Percentiles rank a stretch among this genome's conserved stretches.
Evolutionary conservation across 2,113 vertebrate species (phyloP).

Genomic region (Cololabis saira): DNA sequence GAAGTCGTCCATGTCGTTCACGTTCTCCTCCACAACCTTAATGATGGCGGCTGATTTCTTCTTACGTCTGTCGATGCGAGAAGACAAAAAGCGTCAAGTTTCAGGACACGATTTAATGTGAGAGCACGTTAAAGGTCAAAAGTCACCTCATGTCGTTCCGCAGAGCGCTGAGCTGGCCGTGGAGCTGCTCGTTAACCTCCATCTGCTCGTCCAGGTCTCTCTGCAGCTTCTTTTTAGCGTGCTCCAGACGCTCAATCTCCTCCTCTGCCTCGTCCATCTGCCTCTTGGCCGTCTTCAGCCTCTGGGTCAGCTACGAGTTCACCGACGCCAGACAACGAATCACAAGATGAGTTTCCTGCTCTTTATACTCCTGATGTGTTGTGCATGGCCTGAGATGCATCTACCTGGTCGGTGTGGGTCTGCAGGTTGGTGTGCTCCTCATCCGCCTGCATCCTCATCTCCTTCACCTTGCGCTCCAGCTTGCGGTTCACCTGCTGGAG

Average conservation of each 20-base stretch:
- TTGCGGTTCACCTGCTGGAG: constrained; percentile 91
- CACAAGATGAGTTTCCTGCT: not conserved
- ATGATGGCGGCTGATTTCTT: constrained; percentile 64
- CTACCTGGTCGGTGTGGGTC: constrained; percentile 92
- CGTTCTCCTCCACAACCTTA: constrained; percentile 55
- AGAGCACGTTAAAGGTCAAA: not conserved
- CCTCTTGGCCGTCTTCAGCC: constrained; percentile 93
- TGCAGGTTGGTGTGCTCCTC: constrained; percentile 90
- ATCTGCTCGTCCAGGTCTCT: constrained; percentile 94
- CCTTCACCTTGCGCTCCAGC: constrained; percentile 94
- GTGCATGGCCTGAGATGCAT: not conserved
- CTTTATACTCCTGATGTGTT: not conserved
- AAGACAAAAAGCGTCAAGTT: too few relatives aligned
- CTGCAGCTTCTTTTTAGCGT: constrained; percentile 92
- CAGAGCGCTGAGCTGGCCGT: constrained; percentile 85
- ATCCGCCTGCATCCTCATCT: constrained; percentile 92
- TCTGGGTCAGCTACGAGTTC: constrained; percentile 87
- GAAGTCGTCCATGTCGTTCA: constrained; percentile 53
- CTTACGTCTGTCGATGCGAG: constrained; percentile 61
- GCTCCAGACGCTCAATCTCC: constrained; percentile 94
- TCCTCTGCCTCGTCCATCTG: constrained; percentile 96
- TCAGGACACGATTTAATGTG: not conserved
- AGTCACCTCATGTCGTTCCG: constrained; percentile 88
- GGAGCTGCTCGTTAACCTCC: constrained; percentile 90
- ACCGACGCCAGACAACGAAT: constrained; percentile 16